Percentiles rank a stretch among this genome's conserved stretches.
These are phyloP conservation scores for Labia minor DNA, from an alignment of 2,888 invertebrate species.

Conservation along the genomic window DNA sequence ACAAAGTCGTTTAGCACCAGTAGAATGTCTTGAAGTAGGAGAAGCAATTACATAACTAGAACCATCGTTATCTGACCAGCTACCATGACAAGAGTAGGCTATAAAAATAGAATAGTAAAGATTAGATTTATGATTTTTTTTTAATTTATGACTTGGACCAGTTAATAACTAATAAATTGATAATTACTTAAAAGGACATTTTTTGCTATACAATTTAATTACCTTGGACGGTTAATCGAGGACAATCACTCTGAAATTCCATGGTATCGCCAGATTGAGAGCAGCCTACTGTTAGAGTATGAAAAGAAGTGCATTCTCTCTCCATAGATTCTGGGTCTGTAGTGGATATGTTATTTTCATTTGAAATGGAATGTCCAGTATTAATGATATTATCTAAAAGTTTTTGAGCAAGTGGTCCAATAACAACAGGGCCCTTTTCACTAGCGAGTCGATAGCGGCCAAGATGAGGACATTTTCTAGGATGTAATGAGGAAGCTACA, in stretches of 20 bases:
- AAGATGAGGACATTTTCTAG: background rate
- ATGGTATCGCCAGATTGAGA: constrained; percentile 39
- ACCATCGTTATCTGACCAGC: constrained; percentile 49
- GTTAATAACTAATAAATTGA: too few relatives aligned
- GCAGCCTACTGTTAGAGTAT: background rate
- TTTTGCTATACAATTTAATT: too few relatives aligned
- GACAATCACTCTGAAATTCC: constrained; percentile 49
- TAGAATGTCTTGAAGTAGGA: constrained; percentile 40
- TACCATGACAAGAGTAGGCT: constrained; percentile 64
- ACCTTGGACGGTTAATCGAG: constrained; percentile 25
- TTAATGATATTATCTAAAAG: background rate
- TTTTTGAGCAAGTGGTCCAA: constrained; percentile 13
- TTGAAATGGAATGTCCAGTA: background rate
- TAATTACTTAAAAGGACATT: too few relatives aligned
- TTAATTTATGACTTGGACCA: too few relatives aligned
- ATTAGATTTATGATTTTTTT: too few relatives aligned
- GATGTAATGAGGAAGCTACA: background rate
- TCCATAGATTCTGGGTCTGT: background rate
- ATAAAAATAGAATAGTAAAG: constrained; percentile 29
- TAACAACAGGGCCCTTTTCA: background rate
- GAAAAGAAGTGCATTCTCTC: background rate
- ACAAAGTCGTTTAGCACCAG: constrained; percentile 48
- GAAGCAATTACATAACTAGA: constrained; percentile 59
- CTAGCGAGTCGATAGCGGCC: background rate
- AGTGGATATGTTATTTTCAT: background rate